Evolutionary conservation across 2,888 invertebrate species (phyloP).

Genomic region (Dryococelus australis): DNA sequence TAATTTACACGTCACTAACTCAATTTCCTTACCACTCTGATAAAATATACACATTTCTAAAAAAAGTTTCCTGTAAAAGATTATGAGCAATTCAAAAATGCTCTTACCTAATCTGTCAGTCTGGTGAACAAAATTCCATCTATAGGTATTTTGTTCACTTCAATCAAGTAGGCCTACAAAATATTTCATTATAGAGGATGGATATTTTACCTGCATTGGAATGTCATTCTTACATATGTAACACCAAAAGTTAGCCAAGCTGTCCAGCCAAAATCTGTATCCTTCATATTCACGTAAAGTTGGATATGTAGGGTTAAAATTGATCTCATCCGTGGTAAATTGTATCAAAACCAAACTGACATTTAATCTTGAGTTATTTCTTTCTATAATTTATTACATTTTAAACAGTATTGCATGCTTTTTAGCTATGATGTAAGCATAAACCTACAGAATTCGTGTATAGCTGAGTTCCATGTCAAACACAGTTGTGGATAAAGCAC

Average conservation of each 20-base stretch:
- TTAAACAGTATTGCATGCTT: too few species aligned
- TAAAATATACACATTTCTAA: constrained; percentile 4
- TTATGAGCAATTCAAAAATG: background rate
- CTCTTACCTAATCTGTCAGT: background rate
- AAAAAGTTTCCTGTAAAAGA: constrained; percentile 16
- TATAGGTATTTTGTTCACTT: background rate
- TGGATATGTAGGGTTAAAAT: background rate
- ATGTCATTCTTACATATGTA: background rate
- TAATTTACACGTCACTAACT: background rate
- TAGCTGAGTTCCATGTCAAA: too few species aligned
- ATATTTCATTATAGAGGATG: background rate
- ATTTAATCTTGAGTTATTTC: too few species aligned
- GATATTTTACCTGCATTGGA: background rate
- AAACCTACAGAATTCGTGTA: too few species aligned
- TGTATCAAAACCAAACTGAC: too few species aligned
- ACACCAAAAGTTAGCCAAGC: background rate
- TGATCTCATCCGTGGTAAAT: too few species aligned
- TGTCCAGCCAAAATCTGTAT: background rate
- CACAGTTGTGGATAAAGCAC: too few species aligned
- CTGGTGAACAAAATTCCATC: background rate
- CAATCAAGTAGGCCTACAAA: constrained; percentile 11
- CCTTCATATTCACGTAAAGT: background rate
- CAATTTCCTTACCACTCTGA: background rate
- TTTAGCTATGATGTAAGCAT: too few species aligned
- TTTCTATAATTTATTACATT: too few species aligned